Conservation (phyloP, 2,797 vertebrate species). For the Labroides dimidiatus region DNA sequence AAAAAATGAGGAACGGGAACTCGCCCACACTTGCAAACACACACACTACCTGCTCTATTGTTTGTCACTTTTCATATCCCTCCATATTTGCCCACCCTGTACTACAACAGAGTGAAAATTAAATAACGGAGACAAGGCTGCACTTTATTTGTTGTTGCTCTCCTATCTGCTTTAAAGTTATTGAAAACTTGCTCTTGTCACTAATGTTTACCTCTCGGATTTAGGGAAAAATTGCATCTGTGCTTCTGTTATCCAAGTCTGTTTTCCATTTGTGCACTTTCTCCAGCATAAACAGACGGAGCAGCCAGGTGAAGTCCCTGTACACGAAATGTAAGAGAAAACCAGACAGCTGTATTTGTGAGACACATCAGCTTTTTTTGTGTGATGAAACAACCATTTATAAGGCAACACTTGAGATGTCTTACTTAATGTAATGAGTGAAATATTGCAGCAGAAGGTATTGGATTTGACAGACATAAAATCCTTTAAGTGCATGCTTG, state of each 20-base stretch:
- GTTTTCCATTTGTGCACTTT: constrained; percentile 38
- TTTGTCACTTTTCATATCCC: constrained; percentile 67
- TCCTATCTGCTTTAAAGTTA: constrained; percentile 49
- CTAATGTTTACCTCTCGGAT: constrained; percentile 49
- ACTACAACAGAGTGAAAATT: constrained; percentile 45
- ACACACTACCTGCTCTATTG: constrained; percentile 36
- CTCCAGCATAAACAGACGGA: constrained; percentile 10
- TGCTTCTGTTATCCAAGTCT: constrained; percentile 25
- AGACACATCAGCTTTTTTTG: not conserved
- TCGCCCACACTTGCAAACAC: constrained; percentile 50
- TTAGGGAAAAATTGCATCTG: constrained; percentile 43
- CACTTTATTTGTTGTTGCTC: constrained; percentile 55
- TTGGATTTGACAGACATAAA: constrained; percentile 20
- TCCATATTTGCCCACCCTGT: constrained; percentile 54
- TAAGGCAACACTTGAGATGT: constrained; percentile 12
- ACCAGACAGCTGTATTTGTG: not conserved
- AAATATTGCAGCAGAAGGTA: constrained; percentile 5
- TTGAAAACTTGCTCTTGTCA: constrained; percentile 66
- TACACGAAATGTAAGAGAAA: constrained; percentile 2
- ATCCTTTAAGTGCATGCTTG: constrained; percentile 28
- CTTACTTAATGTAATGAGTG: constrained; percentile 35
- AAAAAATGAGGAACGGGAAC: constrained; percentile 24
- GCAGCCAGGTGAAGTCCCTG: not conserved
- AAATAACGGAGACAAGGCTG: constrained; percentile 54
- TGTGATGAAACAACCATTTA: not conserved